phyloP scores from a whole-genome alignment of 2,888 invertebrate genomes.

The Eilema sororculum region DNA sequence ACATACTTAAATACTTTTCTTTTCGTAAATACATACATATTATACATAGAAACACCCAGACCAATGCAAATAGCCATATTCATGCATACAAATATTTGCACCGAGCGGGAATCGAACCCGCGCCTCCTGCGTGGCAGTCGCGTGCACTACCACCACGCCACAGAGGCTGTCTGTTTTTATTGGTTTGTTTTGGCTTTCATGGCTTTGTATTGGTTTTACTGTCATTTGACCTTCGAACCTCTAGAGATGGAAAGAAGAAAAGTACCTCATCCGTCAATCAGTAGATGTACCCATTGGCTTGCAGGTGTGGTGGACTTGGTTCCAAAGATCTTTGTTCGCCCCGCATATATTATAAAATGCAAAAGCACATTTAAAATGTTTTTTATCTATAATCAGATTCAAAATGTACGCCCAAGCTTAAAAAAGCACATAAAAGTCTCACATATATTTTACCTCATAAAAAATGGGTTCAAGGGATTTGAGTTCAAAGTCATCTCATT shows the following conservation, averaged over 20 bases:
- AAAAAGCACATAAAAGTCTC: background rate
- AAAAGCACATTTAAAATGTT: background rate
- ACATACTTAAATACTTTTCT: too few relatives aligned
- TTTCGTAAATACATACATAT: too few relatives aligned
- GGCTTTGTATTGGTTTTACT: too few relatives aligned
- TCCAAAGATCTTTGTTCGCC: too few relatives aligned
- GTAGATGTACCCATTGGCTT: background rate
- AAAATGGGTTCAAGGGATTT: background rate
- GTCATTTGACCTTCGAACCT: background rate
- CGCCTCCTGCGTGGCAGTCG: too few relatives aligned
- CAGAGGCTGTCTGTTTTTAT: too few relatives aligned
- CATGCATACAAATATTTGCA: too few relatives aligned
- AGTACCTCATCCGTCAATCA: background rate
- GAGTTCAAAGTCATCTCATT: conserved; percentile 2
- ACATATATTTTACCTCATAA: background rate
- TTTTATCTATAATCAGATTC: background rate
- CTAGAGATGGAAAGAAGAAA: background rate
- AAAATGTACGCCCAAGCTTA: background rate
- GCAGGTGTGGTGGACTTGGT: background rate
- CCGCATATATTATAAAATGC: background rate
- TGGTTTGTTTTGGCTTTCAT: background rate
- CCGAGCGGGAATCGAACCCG: too few relatives aligned
- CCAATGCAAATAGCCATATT: too few relatives aligned
- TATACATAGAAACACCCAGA: too few relatives aligned
- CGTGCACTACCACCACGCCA: too few relatives aligned